Conservation (phyloP, 2,113 vertebrate species). For the Cyanoramphus novaezelandiae region DNA sequence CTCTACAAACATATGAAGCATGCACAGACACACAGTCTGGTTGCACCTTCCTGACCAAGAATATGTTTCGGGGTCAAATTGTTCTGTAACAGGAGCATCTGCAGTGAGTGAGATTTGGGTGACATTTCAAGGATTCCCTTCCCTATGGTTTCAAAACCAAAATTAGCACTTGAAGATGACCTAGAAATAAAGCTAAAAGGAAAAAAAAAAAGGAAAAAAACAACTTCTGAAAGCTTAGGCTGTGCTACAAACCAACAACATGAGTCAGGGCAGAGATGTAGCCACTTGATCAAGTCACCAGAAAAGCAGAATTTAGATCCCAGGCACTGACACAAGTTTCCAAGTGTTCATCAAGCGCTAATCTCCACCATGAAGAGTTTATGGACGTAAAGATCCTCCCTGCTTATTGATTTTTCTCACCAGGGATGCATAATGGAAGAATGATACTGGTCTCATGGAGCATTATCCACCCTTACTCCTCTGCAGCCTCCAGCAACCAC, state of each 20-base stretch:
- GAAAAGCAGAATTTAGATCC: background rate
- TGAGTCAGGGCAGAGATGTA: background rate
- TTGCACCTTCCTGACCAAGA: background rate
- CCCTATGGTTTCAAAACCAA: background rate
- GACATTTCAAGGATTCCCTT: background rate
- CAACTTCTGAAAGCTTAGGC: background rate
- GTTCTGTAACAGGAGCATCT: background rate
- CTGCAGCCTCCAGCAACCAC: background rate
- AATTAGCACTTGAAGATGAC: background rate
- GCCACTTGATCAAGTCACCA: background rate
- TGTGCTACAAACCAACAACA: background rate
- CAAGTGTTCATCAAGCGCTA: background rate
- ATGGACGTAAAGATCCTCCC: background rate
- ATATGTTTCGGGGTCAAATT: background rate
- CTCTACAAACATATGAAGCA: background rate
- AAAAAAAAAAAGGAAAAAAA: background rate
- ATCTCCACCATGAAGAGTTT: background rate
- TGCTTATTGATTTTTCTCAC: constrained; percentile 26
- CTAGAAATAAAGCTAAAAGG: background rate
- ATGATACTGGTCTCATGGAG: background rate
- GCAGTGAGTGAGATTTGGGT: background rate
- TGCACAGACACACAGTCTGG: background rate
- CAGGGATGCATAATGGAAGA: constrained; percentile 21
- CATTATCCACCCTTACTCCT: background rate
- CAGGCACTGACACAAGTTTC: background rate